Base-by-base conservation (phyloP, 2,797 vertebrate genomes). In the Eospalax fontanierii region DNA sequence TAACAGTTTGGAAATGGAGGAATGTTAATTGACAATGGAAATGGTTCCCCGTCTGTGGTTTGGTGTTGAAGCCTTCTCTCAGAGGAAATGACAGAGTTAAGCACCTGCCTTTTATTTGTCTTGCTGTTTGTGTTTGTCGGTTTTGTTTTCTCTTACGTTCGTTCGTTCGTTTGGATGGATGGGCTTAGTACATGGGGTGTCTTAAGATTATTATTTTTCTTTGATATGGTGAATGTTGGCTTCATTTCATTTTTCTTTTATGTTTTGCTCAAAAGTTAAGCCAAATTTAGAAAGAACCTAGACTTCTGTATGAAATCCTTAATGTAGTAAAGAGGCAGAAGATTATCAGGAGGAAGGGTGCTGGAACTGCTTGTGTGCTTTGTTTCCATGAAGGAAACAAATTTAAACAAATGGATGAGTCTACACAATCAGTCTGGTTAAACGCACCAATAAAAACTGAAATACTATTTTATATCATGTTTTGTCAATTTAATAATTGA, bases 221-320 rank as follows among this genome's bases (percentile, higher is more conserved):
- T 2, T 43, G 50, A 28, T 40, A 84, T 88, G 87, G 50, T 80
- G 76, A 89, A 97, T 90, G 40, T 96, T 91, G 24, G n/a, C 68
- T 14, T 94, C 7, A 80, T 87, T 79, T 86, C 91, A 73, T 95
- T 96, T 93, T 93, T 93, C 50, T 86, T 95, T 97, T 85, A 88
- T 81, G 87, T 93, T 88, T 81, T 89, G 75, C 95, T 97, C 75
- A 87, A 92, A 97, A 98, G 43, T 91, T 92, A 96, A 96, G 74
- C 81, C 95, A 97, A 86, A 93, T 73, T 63, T 19, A 18, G 14
- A 35, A 71, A 80, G 57, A 92, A 40, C n/a, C 33, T 97, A 97
- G 95, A 94, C 91, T 98, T 98, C 98, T 99, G 98, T 99, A 98
- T 96, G 98, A 98, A 97, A 97, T 96, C 97, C 97, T 98, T 98